Evolutionary conservation across 2,113 vertebrate genomes (phyloP).

Genomic region (Oceanodroma tethys): DNA sequence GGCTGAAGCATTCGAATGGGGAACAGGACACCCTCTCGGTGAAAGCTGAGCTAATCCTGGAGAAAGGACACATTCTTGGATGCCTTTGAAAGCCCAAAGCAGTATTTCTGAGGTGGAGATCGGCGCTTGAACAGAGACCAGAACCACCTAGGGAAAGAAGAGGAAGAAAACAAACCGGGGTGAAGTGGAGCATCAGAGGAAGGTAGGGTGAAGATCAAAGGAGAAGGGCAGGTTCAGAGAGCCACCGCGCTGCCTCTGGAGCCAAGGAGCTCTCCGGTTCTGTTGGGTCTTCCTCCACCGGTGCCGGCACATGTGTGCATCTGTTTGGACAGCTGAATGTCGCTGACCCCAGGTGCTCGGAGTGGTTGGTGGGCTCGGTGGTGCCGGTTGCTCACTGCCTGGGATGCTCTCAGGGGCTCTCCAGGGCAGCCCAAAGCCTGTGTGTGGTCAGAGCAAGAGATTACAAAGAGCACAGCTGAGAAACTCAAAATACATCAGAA

Average conservation of each 20-base stretch:
- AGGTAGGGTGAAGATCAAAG: background rate
- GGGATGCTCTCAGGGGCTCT: background rate
- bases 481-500: background rate
- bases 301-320: background rate
- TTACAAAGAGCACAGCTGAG: background rate
- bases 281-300: background rate
- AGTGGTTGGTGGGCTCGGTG: background rate
- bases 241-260: background rate
- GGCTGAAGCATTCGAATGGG: background rate
- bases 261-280: background rate
- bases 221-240: background rate
- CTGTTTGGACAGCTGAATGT: conserved; percentile 46
- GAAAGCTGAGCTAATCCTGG: background rate
- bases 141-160: background rate
- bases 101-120: background rate
- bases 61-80: fast-evolving
- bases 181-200: background rate
- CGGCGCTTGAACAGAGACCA: background rate
- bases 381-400: fast-evolving
- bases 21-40: background rate
- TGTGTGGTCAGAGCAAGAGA: conserved; percentile 9
- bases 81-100: background rate
- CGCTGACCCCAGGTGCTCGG: fast-evolving
- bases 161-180: background rate
- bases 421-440: background rate